phyloP scores from a whole-genome alignment of 2,797 vertebrate genomes.

The Oryzias sinensis region DNA sequence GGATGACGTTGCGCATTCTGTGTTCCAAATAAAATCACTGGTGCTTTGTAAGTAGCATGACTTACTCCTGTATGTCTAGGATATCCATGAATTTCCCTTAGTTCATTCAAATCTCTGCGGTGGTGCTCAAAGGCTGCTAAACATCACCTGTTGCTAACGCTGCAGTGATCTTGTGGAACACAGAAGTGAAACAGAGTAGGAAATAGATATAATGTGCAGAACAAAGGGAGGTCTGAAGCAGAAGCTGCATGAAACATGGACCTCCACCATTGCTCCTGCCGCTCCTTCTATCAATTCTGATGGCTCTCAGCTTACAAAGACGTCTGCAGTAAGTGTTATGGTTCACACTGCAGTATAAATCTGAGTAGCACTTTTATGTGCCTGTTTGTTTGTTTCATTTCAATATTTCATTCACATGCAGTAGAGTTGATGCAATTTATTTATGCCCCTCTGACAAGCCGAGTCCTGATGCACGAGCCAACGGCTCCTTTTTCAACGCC shows the following conservation, averaged over 20 bases:
- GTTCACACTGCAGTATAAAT: slow-evolving; percentile 61
- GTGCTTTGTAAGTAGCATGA: too few species aligned
- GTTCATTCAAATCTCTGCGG: too few species aligned
- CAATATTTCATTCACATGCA: slow-evolving; percentile 41
- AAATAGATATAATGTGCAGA: too few species aligned
- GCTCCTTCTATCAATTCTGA: slow-evolving; percentile 36
- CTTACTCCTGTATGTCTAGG: too few species aligned
- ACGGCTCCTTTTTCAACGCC: slow-evolving; percentile 31
- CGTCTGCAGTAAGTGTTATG: slow-evolving; percentile 58
- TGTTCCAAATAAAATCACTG: too few species aligned
- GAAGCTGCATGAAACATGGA: slow-evolving; percentile 1
- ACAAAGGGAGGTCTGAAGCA: slow-evolving; percentile 7
- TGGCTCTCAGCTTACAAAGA: slow-evolving; percentile 43
- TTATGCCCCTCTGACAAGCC: slow-evolving; percentile 36
- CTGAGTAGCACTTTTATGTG: slow-evolving; percentile 46
- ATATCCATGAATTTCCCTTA: too few species aligned
- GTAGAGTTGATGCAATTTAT: slow-evolving; percentile 45
- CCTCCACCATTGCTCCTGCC: slow-evolving; percentile 7
- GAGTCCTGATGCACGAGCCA: slow-evolving; percentile 44
- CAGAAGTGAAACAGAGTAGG: too few species aligned
- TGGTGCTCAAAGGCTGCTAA: too few species aligned
- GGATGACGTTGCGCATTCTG: slow-evolving; percentile 12
- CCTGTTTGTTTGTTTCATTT: slow-evolving; percentile 41
- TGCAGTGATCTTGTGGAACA: too few species aligned
- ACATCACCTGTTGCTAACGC: too few species aligned